Conservation (phyloP, 2,797 vertebrate species). For the Lithobates pipiens region DNA sequence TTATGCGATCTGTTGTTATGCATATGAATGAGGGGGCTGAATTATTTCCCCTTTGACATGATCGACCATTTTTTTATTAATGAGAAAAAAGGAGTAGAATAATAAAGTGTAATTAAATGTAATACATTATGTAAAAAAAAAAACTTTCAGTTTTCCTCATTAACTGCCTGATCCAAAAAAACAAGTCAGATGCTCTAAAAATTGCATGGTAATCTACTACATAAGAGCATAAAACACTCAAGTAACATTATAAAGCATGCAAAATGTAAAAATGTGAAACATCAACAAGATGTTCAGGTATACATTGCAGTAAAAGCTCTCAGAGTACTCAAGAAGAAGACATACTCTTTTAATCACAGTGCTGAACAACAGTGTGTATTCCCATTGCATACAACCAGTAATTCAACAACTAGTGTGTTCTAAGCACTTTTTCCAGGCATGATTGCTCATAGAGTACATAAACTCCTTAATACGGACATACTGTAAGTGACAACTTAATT, state of each 20-base stretch:
- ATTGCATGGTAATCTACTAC: too few relatives aligned
- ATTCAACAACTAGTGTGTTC: background rate
- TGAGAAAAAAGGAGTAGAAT: too few relatives aligned
- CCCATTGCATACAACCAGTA: background rate
- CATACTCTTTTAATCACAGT: background rate
- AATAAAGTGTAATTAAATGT: too few relatives aligned
- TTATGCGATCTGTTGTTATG: too few relatives aligned
- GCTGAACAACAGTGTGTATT: background rate
- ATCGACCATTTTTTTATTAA: too few relatives aligned
- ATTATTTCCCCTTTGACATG: too few relatives aligned
- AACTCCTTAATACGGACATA: slow-evolving; percentile 39
- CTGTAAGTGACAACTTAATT: slow-evolving; percentile 47
- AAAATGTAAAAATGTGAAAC: background rate
- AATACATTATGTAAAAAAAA: too few relatives aligned
- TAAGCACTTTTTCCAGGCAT: slow-evolving; percentile 13
- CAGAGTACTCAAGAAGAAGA: background rate
- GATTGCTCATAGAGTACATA: slow-evolving; percentile 30
- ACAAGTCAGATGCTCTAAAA: too few relatives aligned
- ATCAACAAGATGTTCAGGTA: background rate
- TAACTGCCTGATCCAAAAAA: too few relatives aligned
- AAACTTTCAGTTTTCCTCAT: too few relatives aligned
- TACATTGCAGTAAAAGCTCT: background rate
- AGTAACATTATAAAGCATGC: background rate
- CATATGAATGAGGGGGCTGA: too few relatives aligned
- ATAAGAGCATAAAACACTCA: too few relatives aligned